Evolutionary conservation across 2,888 invertebrate genomes (phyloP), one percentile per base, ranked within the genome.

Genomic region (Erebia ligea): DNA sequence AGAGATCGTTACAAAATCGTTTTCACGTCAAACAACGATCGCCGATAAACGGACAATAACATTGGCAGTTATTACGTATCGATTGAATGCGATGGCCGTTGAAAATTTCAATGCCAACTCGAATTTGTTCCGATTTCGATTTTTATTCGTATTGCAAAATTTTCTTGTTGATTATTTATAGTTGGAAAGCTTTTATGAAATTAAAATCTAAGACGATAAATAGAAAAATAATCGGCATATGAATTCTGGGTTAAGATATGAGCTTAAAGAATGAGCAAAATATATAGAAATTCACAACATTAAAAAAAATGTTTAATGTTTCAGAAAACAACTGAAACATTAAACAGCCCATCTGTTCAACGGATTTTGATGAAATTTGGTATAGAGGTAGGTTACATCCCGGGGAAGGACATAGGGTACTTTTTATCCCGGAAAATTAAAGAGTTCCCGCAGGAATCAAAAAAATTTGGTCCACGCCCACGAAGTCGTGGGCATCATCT

Each of bases 21-120:
- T 86, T 85, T 84, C 85, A 83, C 84, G 80, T 82, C 79, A 81
- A 78, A 71, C 66, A 59, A 57, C 78, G 83, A 85, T 83, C 77
- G 75, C 58, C 69, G 82, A 85, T 83, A 84, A 79, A 67, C 73
- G 67, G 65, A 34, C 76, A 75, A 76, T 70, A 79, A 80, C 79
- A 76, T 81, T 81, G 79, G 81, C 77, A 76, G 71, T 76, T 80
- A 77, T 73, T 75, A 74, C 73, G 72, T 74, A 62, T 72, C 66
- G 58, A 67, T 34, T 34, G 54, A 64, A 64, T 17, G 52, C 64
- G 52, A 64, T 54, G 54, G 64, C 64, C 54, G 8, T 64, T 13
- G 21, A 21, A 9, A 62, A 45, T 62, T 62, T 62, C 62, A 62
- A 62, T 62, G 64, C 54, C 52, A 64, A 17, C 19, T 34, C 40